Evolutionary conservation across 2,113 vertebrate genomes (phyloP), one percentile per base, ranked within the genome.

Genomic region (Gobiocypris rarus): DNA sequence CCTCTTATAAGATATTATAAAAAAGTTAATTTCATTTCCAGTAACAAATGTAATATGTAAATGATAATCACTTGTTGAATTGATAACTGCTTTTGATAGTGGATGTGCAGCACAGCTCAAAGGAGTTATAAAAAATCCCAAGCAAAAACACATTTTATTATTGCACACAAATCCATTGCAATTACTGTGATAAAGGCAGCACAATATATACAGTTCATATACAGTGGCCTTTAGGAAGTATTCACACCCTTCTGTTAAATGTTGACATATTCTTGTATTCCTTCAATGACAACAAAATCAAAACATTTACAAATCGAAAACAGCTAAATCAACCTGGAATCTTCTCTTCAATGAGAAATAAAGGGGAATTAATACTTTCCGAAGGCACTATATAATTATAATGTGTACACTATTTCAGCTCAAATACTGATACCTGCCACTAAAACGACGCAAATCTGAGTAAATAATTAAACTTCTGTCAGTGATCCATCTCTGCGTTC

Each of bases 161-260:
- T 94, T 94, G 94, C 92, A 94, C 91, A 94, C 91, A 90, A 90
- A 93, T 92, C 90, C 86, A 87, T 89, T 92, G 93, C 91, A 93
- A 87, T 89, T 89, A 88, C 87, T 92, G 87, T 89, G 93, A 88
- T 93, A 93, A 54, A 94, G 89, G 92, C 92, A 93, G 88, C 91
- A 93, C 91, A 93, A 91, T 91, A 93, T 93, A 94, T 93, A 94
- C 92, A 94, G 89, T 93, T 89, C 90, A 89, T 86, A 77, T 87
- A 73, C 41, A 90, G 56, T 78, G 41, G 56, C 34, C 38, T 45
- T 78, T 14, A 78, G 56, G 43, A 75, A 75, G 50, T 34, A 75
- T 56, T 73, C 41, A 45, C 19, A 73, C 41, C 41, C 70, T 15
- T 9, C 19, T 67, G 28, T 71, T 63, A 28, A 19, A 69, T 11